These are phyloP conservation scores for Endomychus coccineus DNA, from an alignment of 2,888 invertebrate genomes.

Conservation along the genomic window DNA sequence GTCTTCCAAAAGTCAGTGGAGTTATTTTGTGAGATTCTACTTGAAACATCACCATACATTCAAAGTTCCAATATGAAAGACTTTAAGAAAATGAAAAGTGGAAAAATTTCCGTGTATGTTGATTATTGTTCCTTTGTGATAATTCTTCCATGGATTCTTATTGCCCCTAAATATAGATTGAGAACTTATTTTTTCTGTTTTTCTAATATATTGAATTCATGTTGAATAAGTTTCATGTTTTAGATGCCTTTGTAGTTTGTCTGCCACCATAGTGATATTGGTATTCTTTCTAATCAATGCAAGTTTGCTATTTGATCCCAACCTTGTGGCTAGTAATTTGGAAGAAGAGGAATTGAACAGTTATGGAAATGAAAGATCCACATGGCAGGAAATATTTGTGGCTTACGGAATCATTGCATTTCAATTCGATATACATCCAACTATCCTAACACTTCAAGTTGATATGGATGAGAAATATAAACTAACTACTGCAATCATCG, in stretches of 20 bases:
- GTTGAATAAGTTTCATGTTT: conserved; percentile 22
- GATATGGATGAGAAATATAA: conserved; percentile 77
- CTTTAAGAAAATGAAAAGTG: too few species aligned
- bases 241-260: conserved; percentile 58
- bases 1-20: too few species aligned
- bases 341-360: conserved; percentile 36
- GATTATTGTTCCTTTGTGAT: too few species aligned
- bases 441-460: conserved; percentile 81
- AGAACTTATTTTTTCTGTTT: neutral
- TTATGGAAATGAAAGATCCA: conserved; percentile 27
- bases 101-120: too few species aligned
- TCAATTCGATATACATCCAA: conserved; percentile 76
- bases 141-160: too few species aligned
- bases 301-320: conserved; percentile 48
- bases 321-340: too few species aligned
- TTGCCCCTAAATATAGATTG: too few species aligned
- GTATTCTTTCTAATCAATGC: conserved; percentile 61
- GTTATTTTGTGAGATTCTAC: too few species aligned
- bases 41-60: too few species aligned
- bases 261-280: conserved; percentile 55
- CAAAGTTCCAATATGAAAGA: too few species aligned
- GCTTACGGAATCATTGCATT: conserved; percentile 63
- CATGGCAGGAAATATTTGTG: conserved; percentile 48
- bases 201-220: neutral
- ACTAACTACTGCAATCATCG: conserved; percentile 63